Base-by-base conservation (phyloP, 1,140 invertebrate species). In the Magallana angulata region DNA sequence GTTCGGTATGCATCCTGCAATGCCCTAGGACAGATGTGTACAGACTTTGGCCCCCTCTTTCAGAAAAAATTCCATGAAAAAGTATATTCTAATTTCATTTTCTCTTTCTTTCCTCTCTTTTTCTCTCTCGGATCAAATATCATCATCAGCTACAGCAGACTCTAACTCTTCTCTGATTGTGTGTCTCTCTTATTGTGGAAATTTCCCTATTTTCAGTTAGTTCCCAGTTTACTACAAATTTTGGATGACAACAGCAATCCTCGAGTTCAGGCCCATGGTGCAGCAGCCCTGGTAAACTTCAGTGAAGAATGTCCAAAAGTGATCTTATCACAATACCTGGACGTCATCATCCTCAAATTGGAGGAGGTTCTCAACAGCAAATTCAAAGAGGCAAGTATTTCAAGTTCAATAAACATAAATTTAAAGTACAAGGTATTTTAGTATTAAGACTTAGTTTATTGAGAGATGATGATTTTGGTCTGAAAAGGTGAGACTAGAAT, bases 11-110 rank as follows among this genome's bases (percentile, higher is more conserved):
- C 99, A 56, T 98, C 98, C 80, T 99, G 99, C 94, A 99, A 99
- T 96, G 98, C 98, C n/a, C 96, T 99, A 62, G 99, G 99, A 16
- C 99, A 99, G 95, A 99, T 99, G 98, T 98, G 98, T 0, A 98
- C 98, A 14, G 99, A 99, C 95, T 99, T 99, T 96, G 98, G 98
- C 7, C 98, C 98, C 6, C 96, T 96, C 9, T 99, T 99, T 92
- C 98, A 99, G 94, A 99, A 99, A 95, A 99, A 99, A 95, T 99
- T 18, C 81, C 81, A 57, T 57, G 57, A 82, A 36, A 82, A 57
- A 14, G 57, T n/a, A 82, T 30, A 48, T 82, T 24, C 24, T 24
- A 24, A 24, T 24, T 24, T 24, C 24, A 24, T 24, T 24, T 1
- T 24, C 24, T 24, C 24, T 24, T 82, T 62, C 11, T 11, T 62